Conservation (phyloP, 2,797 vertebrate genomes). For the Sarcophilus harrisii region DNA sequence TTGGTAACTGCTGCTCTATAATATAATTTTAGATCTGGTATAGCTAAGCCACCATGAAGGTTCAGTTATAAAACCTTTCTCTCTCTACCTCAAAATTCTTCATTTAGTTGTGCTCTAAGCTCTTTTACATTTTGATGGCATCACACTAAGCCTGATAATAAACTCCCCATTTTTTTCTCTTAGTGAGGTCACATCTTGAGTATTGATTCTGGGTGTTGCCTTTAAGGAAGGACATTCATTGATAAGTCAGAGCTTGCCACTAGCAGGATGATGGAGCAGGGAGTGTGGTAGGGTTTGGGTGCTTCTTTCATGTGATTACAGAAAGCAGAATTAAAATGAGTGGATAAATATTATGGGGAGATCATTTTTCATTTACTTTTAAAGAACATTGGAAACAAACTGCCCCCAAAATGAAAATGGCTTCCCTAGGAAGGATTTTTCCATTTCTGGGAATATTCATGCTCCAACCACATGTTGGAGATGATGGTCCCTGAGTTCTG, state of each 20-base stretch:
- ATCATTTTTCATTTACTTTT: neutral
- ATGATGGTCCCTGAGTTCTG: neutral
- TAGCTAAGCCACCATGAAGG: too few relatives aligned
- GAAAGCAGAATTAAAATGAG: neutral
- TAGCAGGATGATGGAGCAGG: neutral
- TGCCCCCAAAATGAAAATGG: neutral
- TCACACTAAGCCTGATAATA: neutral
- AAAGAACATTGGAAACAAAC: neutral
- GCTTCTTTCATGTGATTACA: neutral
- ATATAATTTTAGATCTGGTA: too few relatives aligned
- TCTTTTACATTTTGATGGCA: neutral
- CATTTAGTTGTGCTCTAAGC: neutral
- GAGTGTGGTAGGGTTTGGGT: neutral
- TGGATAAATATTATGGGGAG: neutral
- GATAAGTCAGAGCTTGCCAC: neutral
- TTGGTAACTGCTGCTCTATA: too few relatives aligned
- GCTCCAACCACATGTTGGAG: neutral
- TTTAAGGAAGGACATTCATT: neutral
- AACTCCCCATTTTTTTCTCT: neutral
- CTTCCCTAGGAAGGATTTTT: neutral
- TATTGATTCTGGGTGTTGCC: neutral
- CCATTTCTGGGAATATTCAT: neutral
- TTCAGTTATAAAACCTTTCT: neutral
- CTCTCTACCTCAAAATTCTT: neutral
- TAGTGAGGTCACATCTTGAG: neutral